Evolutionary conservation across 2,113 vertebrate species (phyloP), one percentile per base, ranked within the genome.

Genomic region (Pipra filicauda): DNA sequence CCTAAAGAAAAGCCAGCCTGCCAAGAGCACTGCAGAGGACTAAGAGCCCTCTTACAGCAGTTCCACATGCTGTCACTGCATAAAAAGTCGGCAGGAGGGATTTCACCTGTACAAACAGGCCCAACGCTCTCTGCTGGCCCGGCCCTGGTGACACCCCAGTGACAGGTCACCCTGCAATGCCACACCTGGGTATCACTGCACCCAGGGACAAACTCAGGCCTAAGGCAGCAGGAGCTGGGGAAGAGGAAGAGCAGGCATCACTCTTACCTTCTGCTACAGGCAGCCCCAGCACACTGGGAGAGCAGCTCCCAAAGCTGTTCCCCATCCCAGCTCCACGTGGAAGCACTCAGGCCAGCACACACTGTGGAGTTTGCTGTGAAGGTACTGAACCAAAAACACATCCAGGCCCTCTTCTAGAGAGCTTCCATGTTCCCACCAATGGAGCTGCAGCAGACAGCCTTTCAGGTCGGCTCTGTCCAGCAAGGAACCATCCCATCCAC

Each of bases 341-440:
- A 76, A 75, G 15, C 39, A 57, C 12, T 6, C 18, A 11, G 12
- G 21, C 5, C 19, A 51, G 41, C 28, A 33, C 0, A 0, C 0
- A 0, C 35, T 43, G 24, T 2, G 6, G 16, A n/a, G 49, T 6
- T 58, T 30, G 18, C 22, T 52, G 15, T 5, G 8, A 74, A 77
- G 39, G 28, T 43, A 73, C 4, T 0, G 1, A 81, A 31, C 9
- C 51, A 77, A 37, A 61, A 44, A 44, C 5, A 11, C 6, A 27
- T n/a, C 43, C n/a, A 18, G 31, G 23, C 20, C 39, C 24, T 43
- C 30, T 64, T 37, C 33, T 28, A 44, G 17, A 54, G 23, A 44
- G 37, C 18, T 70, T 31, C 37, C 19, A 18, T 8, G 21, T 39
- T 64, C 35, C 48, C 31, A 54, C 13, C 3, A 9, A 35, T 24